Evolutionary conservation across 2,797 vertebrate species (phyloP).

Genomic region (Pelodytes ibericus): DNA sequence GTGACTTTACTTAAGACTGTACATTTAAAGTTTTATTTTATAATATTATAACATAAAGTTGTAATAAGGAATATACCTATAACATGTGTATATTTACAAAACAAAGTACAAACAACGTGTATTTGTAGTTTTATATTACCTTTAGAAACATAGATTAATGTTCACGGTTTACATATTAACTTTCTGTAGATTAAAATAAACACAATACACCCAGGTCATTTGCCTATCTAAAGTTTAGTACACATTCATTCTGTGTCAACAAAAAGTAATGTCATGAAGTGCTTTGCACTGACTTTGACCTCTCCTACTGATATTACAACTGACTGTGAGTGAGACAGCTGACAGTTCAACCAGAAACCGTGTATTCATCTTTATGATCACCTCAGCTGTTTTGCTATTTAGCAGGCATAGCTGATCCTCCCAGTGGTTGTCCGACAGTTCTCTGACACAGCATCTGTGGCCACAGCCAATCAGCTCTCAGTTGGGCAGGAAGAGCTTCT

Average conservation of each 20-base stretch:
- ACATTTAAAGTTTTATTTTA: too few relatives aligned
- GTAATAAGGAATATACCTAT: too few relatives aligned
- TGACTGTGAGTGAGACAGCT: slow-evolving; percentile 67
- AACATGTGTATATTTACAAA: too few relatives aligned
- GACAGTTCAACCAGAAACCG: slow-evolving; percentile 78
- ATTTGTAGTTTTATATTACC: slow-evolving; percentile 7
- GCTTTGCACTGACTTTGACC: slow-evolving; percentile 66
- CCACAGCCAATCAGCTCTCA: slow-evolving; percentile 72
- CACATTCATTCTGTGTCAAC: slow-evolving; percentile 60
- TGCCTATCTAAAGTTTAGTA: slow-evolving; percentile 53
- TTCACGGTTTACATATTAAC: slow-evolving; percentile 36
- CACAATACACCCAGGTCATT: slow-evolving; percentile 10
- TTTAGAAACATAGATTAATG: slow-evolving; percentile 1
- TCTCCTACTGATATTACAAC: slow-evolving; percentile 73
- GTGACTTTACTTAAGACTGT: too few relatives aligned
- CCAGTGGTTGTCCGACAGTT: slow-evolving; percentile 72
- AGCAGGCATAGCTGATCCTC: slow-evolving; percentile 69
- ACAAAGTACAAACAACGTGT: background rate
- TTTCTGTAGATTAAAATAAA: slow-evolving; percentile 32
- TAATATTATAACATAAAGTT: too few relatives aligned
- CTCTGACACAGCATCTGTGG: slow-evolving; percentile 64
- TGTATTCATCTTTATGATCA: slow-evolving; percentile 82
- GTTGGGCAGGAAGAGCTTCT: slow-evolving; percentile 61
- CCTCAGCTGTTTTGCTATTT: slow-evolving; percentile 75
- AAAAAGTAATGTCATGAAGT: slow-evolving; percentile 65